A percentile compares a stretch with the other conserved stretches of the same genome.
These are phyloP conservation scores for Gastrophryne carolinensis DNA, from an alignment of 2,797 vertebrate species.

Conservation along the genomic window DNA sequence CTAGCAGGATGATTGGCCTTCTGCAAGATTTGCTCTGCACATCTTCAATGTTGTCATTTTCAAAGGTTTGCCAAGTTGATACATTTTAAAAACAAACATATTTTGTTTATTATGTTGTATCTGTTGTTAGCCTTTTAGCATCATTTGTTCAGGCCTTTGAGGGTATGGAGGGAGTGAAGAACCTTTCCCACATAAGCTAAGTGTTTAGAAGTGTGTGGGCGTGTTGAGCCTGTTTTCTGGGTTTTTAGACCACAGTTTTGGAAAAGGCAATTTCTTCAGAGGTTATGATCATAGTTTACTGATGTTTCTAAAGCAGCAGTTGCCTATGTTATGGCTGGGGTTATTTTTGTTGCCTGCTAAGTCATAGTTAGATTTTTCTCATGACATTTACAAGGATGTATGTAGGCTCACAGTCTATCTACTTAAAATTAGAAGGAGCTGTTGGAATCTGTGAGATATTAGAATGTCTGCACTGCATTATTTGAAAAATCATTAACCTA, in stretches of 20 bases:
- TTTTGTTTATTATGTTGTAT: conserved; percentile 59
- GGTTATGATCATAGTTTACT: not conserved
- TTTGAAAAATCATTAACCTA: no score
- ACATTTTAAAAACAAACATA: not conserved
- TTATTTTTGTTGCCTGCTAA: conserved; percentile 54
- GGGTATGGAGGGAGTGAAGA: not conserved
- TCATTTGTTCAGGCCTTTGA: conserved; percentile 19
- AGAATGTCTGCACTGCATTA: no score
- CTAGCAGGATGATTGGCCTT: not conserved
- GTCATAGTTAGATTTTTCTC: conserved; percentile 51
- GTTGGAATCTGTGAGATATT: no score
- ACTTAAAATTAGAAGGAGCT: not conserved
- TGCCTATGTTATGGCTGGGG: conserved; percentile 48
- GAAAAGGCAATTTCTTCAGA: conserved; percentile 5
- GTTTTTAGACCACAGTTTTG: conserved; percentile 10
- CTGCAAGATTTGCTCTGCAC: not conserved
- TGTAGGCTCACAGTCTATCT: conserved; percentile 12
- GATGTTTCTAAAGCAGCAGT: not conserved
- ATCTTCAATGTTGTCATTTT: not conserved
- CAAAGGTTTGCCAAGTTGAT: not conserved
- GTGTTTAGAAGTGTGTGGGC: not conserved
- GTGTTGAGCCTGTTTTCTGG: not conserved
- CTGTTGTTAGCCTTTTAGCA: not conserved
- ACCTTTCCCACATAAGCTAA: conserved; percentile 2
- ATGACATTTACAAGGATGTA: conserved; percentile 44